Evolutionary conservation across 2,888 invertebrate genomes (phyloP).

Genomic region (Halocaridina rubra): DNA sequence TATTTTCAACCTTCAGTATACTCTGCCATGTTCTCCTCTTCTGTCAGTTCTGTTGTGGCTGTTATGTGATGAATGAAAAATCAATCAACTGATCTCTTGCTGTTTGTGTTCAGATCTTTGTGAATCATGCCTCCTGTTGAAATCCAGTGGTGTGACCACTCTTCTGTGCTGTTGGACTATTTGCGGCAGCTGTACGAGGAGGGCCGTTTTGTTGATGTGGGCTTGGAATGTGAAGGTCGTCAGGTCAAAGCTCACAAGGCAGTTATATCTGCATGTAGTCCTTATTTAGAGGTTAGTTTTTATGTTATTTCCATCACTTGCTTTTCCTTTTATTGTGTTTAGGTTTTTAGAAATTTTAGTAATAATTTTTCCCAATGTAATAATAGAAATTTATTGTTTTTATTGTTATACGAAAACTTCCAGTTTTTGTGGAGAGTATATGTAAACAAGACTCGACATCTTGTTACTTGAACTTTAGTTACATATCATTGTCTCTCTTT

Average conservation of each 20-base stretch:
- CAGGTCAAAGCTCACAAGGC: conserved; percentile 63
- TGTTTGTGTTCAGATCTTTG: not conserved
- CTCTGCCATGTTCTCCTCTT: not conserved
- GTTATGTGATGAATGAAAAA: not conserved
- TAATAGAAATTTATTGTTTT: too few species aligned
- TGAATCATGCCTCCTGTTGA: conserved; percentile 61
- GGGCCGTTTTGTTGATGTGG: conserved; percentile 62
- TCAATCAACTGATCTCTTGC: too few species aligned
- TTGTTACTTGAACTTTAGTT: too few species aligned
- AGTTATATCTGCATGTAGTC: conserved; percentile 62
- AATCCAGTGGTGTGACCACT: conserved; percentile 63
- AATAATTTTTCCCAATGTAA: too few species aligned
- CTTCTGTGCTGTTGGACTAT: conserved; percentile 60
- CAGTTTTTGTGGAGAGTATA: not conserved
- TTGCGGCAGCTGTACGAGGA: conserved; percentile 62
- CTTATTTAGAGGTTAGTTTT: conserved; percentile 58
- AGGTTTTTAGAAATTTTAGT: too few species aligned
- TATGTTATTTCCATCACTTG: too few species aligned
- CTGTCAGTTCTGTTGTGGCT: not conserved
- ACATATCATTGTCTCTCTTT: too few species aligned
- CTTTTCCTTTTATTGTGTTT: too few species aligned
- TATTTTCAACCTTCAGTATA: too few species aligned
- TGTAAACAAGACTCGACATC: too few species aligned
- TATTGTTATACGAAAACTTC: not conserved
- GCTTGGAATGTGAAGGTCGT: conserved; percentile 59